Conservation (phyloP, 2,888 invertebrate genomes). For the Agonum fuliginosum region DNA sequence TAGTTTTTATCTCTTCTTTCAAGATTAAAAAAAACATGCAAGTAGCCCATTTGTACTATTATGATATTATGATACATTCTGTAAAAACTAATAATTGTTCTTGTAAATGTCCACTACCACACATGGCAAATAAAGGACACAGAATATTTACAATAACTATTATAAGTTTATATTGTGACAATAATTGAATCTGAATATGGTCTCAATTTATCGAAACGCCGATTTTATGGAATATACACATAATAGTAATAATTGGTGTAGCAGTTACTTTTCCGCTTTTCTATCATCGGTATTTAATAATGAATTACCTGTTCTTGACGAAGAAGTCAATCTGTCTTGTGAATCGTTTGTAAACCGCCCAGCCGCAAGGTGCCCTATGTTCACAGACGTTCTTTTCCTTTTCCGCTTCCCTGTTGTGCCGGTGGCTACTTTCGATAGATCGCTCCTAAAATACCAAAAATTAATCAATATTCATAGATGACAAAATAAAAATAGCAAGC, state of each 20-base stretch:
- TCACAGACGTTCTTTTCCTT: conserved; percentile 11
- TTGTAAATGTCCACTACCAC: too few species aligned
- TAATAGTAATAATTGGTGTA: too few species aligned
- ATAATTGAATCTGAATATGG: not conserved
- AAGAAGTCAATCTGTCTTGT: conserved; percentile 74
- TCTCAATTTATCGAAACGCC: not conserved
- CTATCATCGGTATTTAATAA: too few species aligned
- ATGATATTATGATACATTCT: too few species aligned
- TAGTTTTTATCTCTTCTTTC: too few species aligned
- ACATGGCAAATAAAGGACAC: too few species aligned
- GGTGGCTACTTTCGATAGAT: not conserved
- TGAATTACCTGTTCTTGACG: conserved; percentile 77
- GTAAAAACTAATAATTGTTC: too few species aligned
- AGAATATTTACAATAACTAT: not conserved
- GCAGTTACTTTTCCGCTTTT: too few species aligned
- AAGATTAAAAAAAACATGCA: too few species aligned
- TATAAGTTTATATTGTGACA: not conserved
- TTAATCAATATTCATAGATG: conserved; percentile 14
- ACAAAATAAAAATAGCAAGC: conserved; percentile 37
- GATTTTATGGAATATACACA: too few species aligned
- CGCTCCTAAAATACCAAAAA: conserved; percentile 40
- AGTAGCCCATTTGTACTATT: too few species aligned
- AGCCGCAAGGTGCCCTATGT: conserved; percentile 75
- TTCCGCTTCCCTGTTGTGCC: conserved; percentile 56
- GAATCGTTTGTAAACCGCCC: conserved; percentile 76